Conservation (phyloP, 2,797 vertebrate genomes). For the Amblyraja radiata region DNA sequence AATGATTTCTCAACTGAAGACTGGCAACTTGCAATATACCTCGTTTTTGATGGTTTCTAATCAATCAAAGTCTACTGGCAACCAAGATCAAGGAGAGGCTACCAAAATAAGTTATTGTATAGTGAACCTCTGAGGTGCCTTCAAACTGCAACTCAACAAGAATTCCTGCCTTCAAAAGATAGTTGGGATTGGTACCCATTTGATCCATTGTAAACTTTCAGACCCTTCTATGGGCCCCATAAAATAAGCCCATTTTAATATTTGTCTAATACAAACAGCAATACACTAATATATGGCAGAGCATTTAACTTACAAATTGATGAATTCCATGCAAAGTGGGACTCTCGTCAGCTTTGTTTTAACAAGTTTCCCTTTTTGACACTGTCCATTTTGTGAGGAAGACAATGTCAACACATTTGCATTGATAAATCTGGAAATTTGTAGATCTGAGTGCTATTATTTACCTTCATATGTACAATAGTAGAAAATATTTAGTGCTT, state of each 20-base stretch:
- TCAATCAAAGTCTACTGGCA: neutral
- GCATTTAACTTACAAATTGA: neutral
- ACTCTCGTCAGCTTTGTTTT: neutral
- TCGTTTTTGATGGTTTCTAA: neutral
- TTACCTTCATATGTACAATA: conserved; percentile 87
- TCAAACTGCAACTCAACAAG: neutral
- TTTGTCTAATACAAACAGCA: too few species aligned
- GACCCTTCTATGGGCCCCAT: neutral
- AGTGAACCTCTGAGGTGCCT: neutral
- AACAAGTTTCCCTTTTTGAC: neutral
- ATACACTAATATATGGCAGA: neutral
- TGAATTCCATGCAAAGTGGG: neutral
- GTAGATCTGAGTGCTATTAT: neutral
- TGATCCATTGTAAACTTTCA: neutral
- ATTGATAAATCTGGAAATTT: neutral
- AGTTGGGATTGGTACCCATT: neutral
- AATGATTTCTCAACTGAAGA: conserved; percentile 34
- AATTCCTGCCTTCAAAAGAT: neutral
- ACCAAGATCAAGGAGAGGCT: neutral
- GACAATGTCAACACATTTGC: neutral
- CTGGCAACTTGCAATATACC: conserved; percentile 38
- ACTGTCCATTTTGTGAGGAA: neutral
- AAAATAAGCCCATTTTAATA: neutral
- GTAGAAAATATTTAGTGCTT: conserved; percentile 91
- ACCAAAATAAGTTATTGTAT: neutral